Evolutionary conservation across 2,888 invertebrate genomes (phyloP).

Genomic region (Hetaerina titia): DNA sequence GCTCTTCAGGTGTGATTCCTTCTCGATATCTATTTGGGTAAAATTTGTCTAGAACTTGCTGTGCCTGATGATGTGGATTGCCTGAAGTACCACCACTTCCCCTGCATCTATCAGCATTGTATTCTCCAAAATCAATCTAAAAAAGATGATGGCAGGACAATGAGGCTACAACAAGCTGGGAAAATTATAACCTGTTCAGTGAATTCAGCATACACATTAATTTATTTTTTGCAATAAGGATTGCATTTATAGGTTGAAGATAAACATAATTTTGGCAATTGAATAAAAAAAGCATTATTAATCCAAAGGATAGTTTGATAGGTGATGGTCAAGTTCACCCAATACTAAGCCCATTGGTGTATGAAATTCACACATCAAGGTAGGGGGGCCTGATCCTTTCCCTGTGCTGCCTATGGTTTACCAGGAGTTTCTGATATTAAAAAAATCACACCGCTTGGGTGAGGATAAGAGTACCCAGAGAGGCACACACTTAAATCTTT

Average conservation of each 20-base stretch:
- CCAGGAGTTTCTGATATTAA: too few species aligned
- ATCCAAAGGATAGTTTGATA: too few species aligned
- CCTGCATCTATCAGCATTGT: constrained; percentile 83
- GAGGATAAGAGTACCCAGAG: too few species aligned
- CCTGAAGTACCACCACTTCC: constrained; percentile 79
- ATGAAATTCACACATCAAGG: neutral
- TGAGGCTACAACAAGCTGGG: neutral
- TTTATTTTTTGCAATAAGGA: neutral
- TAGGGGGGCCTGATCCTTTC: too few species aligned
- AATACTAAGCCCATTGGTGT: neutral
- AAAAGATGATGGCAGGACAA: constrained; percentile 68
- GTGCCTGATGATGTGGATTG: constrained; percentile 80
- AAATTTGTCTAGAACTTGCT: constrained; percentile 91
- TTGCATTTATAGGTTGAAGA: neutral
- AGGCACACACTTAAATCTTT: too few species aligned
- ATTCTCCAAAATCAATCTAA: constrained; percentile 93
- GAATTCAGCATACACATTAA: too few species aligned
- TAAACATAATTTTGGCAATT: too few species aligned
- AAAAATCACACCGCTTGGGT: too few species aligned
- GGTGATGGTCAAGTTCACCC: too few species aligned
- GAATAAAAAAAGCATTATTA: too few species aligned
- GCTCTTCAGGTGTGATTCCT: constrained; percentile 84
- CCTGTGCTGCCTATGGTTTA: too few species aligned
- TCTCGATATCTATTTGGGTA: constrained; percentile 94
- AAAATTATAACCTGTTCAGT: too few species aligned